phyloP scores from a whole-genome alignment of 2,113 vertebrate species.

The Petrocephalus microphthalmus region DNA sequence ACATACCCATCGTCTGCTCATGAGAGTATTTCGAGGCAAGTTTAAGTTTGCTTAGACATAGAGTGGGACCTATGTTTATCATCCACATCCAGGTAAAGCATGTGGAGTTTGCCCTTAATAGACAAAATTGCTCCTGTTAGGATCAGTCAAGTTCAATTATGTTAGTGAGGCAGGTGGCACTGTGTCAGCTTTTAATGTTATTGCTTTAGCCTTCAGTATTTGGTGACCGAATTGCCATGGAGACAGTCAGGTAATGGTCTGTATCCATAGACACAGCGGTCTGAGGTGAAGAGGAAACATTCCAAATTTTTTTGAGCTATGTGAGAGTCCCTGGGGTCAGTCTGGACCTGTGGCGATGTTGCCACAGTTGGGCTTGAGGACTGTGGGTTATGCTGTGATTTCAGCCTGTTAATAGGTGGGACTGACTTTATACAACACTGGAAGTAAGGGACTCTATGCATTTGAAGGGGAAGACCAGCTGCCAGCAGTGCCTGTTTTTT shows the following conservation, averaged over 20 bases:
- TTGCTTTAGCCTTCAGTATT: background rate
- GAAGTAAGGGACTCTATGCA: background rate
- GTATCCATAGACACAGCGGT: background rate
- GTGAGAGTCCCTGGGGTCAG: background rate
- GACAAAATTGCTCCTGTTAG: background rate
- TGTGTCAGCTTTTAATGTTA: background rate
- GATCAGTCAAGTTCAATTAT: background rate
- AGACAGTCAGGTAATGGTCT: background rate
- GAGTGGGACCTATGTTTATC: background rate
- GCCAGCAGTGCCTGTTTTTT: background rate
- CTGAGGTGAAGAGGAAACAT: background rate
- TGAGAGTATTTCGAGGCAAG: background rate
- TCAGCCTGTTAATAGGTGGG: background rate
- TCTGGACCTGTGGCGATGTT: background rate
- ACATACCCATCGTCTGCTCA: background rate
- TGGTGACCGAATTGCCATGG: slow-evolving; percentile 4
- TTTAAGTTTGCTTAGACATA: background rate
- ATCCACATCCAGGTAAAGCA: background rate
- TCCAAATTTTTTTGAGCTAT: background rate
- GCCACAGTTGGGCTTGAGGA: background rate
- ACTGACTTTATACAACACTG: background rate
- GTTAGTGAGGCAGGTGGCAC: slow-evolving; percentile 2
- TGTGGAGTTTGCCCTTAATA: background rate
- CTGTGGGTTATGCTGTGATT: background rate
- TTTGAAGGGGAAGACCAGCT: background rate